phyloP scores from a whole-genome alignment of 2,113 vertebrate species.

The Pipra filicauda region DNA sequence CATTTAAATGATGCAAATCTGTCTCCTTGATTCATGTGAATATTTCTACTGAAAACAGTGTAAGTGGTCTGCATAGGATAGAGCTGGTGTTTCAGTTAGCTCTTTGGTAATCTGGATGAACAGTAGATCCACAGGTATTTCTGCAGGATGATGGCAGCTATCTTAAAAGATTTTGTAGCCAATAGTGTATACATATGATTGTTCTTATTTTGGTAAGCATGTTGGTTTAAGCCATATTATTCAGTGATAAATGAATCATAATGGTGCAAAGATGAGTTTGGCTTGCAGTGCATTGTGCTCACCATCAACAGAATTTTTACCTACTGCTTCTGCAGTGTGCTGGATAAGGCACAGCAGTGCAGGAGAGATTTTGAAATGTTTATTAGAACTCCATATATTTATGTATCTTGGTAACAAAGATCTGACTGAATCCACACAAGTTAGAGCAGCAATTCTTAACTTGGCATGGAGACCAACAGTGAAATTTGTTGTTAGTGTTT shows the following conservation, averaged over 20 bases:
- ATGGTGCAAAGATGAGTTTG: neutral
- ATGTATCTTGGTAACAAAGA: neutral
- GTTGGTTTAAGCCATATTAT: neutral
- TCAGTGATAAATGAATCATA: neutral
- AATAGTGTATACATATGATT: neutral
- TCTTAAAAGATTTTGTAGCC: neutral
- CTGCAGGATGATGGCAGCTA: neutral
- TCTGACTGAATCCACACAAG: neutral
- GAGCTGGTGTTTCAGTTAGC: neutral
- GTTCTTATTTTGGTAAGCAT: neutral
- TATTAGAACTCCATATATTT: neutral
- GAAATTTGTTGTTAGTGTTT: neutral
- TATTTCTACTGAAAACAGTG: neutral
- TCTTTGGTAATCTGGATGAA: neutral
- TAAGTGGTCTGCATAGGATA: neutral
- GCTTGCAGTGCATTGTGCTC: neutral
- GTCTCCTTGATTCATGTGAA: neutral
- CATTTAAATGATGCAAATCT: neutral
- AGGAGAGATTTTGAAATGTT: neutral
- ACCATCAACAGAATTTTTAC: neutral
- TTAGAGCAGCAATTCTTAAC: neutral
- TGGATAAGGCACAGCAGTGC: neutral
- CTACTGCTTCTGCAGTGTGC: neutral
- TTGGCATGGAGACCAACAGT: neutral
- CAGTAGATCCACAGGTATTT: neutral